Conservation (phyloP, 1,140 invertebrate species). For the Zaprionus lachaisei region DNA sequence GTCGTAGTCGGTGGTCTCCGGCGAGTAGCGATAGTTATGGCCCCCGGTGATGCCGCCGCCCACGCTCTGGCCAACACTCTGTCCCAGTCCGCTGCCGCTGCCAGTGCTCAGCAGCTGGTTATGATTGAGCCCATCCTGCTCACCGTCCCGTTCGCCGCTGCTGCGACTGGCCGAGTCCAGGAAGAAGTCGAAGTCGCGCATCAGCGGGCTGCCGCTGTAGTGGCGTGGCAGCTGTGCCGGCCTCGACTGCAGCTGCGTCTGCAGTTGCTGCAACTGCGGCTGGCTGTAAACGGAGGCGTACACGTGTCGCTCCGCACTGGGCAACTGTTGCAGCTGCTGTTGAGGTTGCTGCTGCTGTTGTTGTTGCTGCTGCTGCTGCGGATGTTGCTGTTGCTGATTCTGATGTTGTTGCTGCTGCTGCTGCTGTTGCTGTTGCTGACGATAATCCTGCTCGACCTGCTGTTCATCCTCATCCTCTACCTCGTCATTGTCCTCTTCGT, state of each 20-base stretch:
- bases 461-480: conserved; percentile 72
- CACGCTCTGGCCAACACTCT: conserved; percentile 45
- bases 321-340: conserved; percentile 41
- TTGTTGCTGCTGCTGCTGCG: conserved; percentile 45
- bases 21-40: conserved; percentile 92
- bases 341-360: conserved; percentile 15
- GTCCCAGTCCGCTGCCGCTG: conserved; percentile 53
- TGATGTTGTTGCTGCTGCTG: conserved; percentile 44
- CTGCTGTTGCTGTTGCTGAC: conserved; percentile 62
- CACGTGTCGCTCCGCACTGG: conserved; percentile 47
- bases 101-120: conserved; percentile 68
- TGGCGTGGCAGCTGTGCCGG: conserved; percentile 56
- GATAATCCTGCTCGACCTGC: conserved; percentile 55
- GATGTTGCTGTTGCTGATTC: conserved; percentile 31
- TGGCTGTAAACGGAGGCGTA: conserved; percentile 49
- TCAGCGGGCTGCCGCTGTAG: conserved; percentile 75
- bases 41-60: conserved; percentile 52
- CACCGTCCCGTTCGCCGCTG: conserved; percentile 74
- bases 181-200: conserved; percentile 83
- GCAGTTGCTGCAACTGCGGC: conserved; percentile 32
- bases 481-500: conserved; percentile 64
- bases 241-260: conserved; percentile 36
- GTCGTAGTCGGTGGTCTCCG: conserved; percentile 97
- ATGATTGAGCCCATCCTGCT: conserved; percentile 80
- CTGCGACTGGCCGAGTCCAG: conserved; percentile 82